phyloP scores from a whole-genome alignment of 2,888 invertebrate species.

The Helleia helle region DNA sequence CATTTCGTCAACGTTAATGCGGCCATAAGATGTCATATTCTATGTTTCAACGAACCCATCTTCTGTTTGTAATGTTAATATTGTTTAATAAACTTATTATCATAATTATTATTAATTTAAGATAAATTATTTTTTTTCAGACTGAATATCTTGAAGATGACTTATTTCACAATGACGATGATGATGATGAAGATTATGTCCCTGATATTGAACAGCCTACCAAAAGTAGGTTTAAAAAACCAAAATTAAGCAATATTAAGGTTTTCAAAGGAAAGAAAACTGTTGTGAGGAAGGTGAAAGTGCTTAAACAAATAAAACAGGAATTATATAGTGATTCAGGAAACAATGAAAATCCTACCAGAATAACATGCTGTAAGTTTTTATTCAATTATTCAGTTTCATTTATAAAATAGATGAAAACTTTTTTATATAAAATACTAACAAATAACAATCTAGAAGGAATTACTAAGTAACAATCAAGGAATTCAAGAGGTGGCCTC shows the following conservation, averaged over 20 bases:
- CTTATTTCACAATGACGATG: slow-evolving; percentile 51
- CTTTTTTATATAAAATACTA: too few species aligned
- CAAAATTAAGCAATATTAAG: slow-evolving; percentile 53
- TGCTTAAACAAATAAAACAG: slow-evolving; percentile 42
- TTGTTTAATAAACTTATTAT: too few species aligned
- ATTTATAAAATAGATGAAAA: too few species aligned
- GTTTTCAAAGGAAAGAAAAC: slow-evolving; percentile 53
- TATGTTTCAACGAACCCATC: too few species aligned
- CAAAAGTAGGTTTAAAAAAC: slow-evolving; percentile 52
- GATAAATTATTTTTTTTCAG: slow-evolving; percentile 24
- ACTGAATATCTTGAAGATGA: slow-evolving; percentile 53
- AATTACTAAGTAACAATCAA: too few species aligned
- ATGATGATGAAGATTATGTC: slow-evolving; percentile 55
- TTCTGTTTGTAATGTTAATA: too few species aligned
- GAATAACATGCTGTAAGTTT: slow-evolving; percentile 64
- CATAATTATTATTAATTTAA: not conserved
- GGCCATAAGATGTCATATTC: too few species aligned
- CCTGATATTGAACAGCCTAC: slow-evolving; percentile 40
- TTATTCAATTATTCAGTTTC: too few species aligned
- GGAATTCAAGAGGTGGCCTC: too few species aligned
- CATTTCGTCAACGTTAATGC: too few species aligned
- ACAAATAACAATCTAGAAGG: too few species aligned
- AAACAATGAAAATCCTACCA: slow-evolving; percentile 42
- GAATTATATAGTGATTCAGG: slow-evolving; percentile 27
- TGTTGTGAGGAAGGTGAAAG: slow-evolving; percentile 51